Evolutionary conservation across 2,888 invertebrate genomes (phyloP), one percentile per base, ranked within the genome.

Genomic region (Druceiella hillmani): DNA sequence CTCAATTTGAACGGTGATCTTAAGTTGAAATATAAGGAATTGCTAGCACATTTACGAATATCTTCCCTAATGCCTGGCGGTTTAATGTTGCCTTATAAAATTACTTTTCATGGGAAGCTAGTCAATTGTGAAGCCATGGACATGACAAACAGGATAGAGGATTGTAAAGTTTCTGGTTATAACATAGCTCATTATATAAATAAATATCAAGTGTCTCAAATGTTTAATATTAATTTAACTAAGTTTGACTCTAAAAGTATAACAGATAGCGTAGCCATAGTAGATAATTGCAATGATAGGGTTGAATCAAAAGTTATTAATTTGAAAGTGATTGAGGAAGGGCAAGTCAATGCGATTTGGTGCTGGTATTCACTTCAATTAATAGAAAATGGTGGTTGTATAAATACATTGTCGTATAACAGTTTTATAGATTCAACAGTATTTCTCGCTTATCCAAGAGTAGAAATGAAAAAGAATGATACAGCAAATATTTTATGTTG

Each of bases 71-170:
- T 60, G 17, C 55, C 55, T 25, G 64, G 63, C 36, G 75, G 75
- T 1, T 53, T 74, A 5, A 62, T 69, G 33, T 52, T 79, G 50
- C 83, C 83, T 1, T 54, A 66, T 30, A 62, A 58, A 44, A 51
- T 81, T 4, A 62, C 57, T 33, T 48, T 83, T 7, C 59, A 74
- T 42, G 74, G 73, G 2, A 73, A 78, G 48, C 52, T 82, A n/a
- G 66, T 79, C n/a, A 60, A 70, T 48, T 78, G 80, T 3, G 55
- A 68, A 16, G 79, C 79, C 67, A 55, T 83, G 24, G 66, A 75
- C 40, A 61, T 66, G 33, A 76, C 75, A 52, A 77, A 78, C 49
- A 62, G 60, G 40, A 69, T 82, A 1, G 60, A 70, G 47, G 75
- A 79, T 54, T 59, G 59, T 16, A 78, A 80, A 57, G 60, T 76